A percentile compares a stretch with the other conserved stretches of the same genome.
phyloP scores from a whole-genome alignment of 1,140 invertebrate species.

The Frieseomelitta varia region DNA sequence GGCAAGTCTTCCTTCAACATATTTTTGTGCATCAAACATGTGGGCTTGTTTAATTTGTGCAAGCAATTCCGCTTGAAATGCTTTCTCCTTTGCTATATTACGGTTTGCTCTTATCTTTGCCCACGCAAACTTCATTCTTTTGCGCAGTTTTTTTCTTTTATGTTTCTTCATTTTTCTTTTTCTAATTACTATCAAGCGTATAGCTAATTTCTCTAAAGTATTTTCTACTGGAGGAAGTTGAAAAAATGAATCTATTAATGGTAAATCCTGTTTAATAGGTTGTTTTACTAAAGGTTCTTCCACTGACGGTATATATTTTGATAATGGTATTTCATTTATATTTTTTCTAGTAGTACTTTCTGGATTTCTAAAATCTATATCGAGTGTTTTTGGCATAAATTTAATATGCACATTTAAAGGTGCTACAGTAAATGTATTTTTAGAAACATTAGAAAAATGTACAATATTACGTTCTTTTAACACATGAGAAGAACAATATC shows the following conservation, averaged over 20 bases:
- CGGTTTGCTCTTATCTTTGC: constrained; percentile 87
- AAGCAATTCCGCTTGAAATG: constrained; percentile 88
- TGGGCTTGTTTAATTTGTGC: constrained; percentile 87
- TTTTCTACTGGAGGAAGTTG: constrained; percentile 68
- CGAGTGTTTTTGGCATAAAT: constrained; percentile 62
- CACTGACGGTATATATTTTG: constrained; percentile 36
- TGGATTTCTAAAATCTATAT: constrained; percentile 62
- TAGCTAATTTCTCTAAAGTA: constrained; percentile 85
- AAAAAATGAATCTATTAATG: constrained; percentile 62
- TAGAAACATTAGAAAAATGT: not conserved
- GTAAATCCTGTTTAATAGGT: constrained; percentile 46
- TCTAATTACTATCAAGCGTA: constrained; percentile 89
- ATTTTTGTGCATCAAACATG: constrained; percentile 88
- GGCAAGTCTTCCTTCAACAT: constrained; percentile 85
- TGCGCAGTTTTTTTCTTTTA: constrained; percentile 90
- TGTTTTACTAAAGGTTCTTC: constrained; percentile 33
- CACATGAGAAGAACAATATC: constrained; percentile 16
- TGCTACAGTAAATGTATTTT: not conserved
- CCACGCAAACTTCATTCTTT: constrained; percentile 89
- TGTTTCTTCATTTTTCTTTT: constrained; percentile 93
- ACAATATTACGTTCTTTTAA: not conserved
- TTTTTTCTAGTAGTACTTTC: constrained; percentile 49
- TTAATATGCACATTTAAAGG: constrained; percentile 18
- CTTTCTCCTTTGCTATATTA: constrained; percentile 88
- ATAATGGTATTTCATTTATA: constrained; percentile 65